Evolutionary conservation across 2,797 vertebrate genomes (phyloP).

Genomic region (Xerus rutilus): DNA sequence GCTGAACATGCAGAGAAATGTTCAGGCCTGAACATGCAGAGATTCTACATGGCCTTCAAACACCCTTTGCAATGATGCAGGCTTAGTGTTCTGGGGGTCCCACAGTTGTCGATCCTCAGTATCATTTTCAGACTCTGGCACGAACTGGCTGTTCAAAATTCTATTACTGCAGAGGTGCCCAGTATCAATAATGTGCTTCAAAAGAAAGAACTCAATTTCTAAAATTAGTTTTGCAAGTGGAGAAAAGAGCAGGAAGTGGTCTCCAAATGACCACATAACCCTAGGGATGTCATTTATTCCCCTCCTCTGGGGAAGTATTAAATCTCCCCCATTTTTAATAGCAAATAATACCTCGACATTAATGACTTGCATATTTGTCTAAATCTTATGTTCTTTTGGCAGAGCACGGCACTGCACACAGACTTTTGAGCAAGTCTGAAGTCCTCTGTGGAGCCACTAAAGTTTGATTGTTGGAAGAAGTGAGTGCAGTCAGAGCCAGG

Average conservation of each 20-base stretch:
- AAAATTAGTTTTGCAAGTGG: slow-evolving; percentile 56
- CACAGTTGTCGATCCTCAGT: neutral
- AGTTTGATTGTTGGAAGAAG: neutral
- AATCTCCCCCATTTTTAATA: slow-evolving; percentile 2
- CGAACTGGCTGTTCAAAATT: slow-evolving; percentile 57
- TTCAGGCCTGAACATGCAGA: neutral
- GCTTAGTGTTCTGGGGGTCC: neutral
- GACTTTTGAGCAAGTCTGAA: neutral
- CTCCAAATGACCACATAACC: neutral
- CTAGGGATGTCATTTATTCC: neutral
- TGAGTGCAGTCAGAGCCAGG: rapidly evolving
- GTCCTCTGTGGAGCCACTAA: neutral
- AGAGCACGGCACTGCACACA: neutral
- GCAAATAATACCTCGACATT: neutral
- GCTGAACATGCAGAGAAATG: neutral
- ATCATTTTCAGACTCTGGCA: slow-evolving; percentile 14
- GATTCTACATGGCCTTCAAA: neutral
- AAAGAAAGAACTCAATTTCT: neutral
- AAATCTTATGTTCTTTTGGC: neutral
- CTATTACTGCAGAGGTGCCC: slow-evolving; percentile 29
- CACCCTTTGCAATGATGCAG: neutral
- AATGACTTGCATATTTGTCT: slow-evolving; percentile 19
- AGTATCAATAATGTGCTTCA: slow-evolving; percentile 51
- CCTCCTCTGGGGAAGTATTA: neutral
- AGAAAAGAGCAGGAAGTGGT: neutral